A percentile compares a stretch with the other conserved stretches of the same genome.
phyloP scores from a whole-genome alignment of 2,888 invertebrate genomes.

The Luffia ferchaultella region DNA sequence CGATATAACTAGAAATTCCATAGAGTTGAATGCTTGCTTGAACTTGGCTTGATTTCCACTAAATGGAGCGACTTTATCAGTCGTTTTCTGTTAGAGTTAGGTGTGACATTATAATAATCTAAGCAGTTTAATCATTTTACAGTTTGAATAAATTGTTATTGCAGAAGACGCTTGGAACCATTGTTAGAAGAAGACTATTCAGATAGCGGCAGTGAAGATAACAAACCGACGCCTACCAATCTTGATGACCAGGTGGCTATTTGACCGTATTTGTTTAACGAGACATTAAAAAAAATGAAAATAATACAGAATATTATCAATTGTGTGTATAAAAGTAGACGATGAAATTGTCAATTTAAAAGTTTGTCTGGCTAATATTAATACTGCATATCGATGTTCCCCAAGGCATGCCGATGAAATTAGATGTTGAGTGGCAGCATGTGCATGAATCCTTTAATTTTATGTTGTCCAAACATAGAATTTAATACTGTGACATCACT shows the following conservation, averaged over 20 bases:
- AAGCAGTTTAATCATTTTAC: neutral
- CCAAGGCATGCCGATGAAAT: neutral
- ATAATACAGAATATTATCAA: no score
- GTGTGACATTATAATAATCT: no score
- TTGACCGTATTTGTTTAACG: neutral
- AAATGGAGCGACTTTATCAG: no score
- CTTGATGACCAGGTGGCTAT: slow-evolving; percentile 64
- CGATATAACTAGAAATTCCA: no score
- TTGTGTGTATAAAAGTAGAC: slow-evolving; percentile 16
- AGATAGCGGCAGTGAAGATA: slow-evolving; percentile 64
- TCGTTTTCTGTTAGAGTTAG: no score
- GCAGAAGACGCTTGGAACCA: slow-evolving; percentile 80
- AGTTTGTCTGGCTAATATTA: no score
- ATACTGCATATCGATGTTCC: neutral
- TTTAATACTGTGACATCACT: no score
- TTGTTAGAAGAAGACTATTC: slow-evolving; percentile 84
- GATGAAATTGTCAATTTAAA: no score
- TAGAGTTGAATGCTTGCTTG: no score
- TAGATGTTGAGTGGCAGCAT: neutral
- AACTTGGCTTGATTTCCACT: no score
- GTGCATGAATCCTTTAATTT: neutral
- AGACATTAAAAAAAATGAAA: no score
- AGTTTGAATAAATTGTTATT: slow-evolving; percentile 22
- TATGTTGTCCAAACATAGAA: no score
- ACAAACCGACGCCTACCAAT: slow-evolving; percentile 55